phyloP scores from a whole-genome alignment of 2,888 invertebrate genomes.

The Osedax frankpressi region DNA sequence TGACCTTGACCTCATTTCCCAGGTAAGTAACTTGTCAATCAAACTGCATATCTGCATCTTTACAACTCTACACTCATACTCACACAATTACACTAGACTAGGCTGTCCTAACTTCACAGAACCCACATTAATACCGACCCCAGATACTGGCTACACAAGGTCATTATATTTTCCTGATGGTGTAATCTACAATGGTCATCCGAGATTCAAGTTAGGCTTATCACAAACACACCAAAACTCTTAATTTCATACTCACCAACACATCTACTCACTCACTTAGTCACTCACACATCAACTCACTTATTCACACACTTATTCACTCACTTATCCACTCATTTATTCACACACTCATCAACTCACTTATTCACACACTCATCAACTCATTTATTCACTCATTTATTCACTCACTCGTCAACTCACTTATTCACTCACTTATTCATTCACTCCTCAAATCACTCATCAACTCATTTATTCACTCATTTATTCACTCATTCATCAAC shows the following conservation, averaged over 20 bases:
- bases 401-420: too few relatives aligned
- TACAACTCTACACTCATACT: neutral
- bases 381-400: too few relatives aligned
- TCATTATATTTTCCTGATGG: conserved; percentile 83
- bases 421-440: neutral
- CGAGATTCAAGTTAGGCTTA: conserved; percentile 60
- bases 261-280: too few relatives aligned
- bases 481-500: neutral
- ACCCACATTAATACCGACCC: conserved; percentile 52
- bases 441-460: neutral
- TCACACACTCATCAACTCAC: neutral
- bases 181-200: conserved; percentile 86
- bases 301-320: too few relatives aligned
- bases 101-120: conserved; percentile 78
- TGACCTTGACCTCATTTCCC: conserved; percentile 85
- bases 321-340: too few relatives aligned
- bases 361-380: too few relatives aligned
- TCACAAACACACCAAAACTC: too few relatives aligned
- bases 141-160: conserved; percentile 58
- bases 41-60: neutral
- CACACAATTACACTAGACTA: conserved; percentile 46
- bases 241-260: too few relatives aligned
- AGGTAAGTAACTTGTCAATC: conserved; percentile 52
- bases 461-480: neutral
- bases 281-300: too few relatives aligned